A percentile compares a stretch with the other conserved stretches of the same genome.
phyloP scores from a whole-genome alignment of 2,888 invertebrate species.

The Diaprepes abbreviatus region DNA sequence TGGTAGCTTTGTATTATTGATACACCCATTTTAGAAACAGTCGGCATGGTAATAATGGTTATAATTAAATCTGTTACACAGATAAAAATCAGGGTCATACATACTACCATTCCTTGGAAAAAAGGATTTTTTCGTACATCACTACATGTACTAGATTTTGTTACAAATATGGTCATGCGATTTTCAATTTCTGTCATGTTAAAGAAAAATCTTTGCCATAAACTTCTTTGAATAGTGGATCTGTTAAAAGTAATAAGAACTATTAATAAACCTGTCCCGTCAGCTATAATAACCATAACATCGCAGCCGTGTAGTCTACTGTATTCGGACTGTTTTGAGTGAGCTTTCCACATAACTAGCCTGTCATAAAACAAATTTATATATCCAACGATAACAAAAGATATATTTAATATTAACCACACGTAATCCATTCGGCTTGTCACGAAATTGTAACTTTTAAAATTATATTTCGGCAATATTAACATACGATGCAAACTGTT shows the following conservation, averaged over 20 bases:
- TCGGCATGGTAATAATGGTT: too few relatives aligned
- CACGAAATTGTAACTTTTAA: not conserved
- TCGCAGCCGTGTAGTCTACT: too few relatives aligned
- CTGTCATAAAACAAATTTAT: not conserved
- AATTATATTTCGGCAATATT: not conserved
- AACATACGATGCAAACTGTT: not conserved
- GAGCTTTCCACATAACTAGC: not conserved
- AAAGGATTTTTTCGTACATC: not conserved
- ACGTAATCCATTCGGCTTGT: not conserved
- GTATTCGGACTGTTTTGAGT: not conserved
- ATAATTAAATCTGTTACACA: not conserved
- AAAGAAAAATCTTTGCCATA: not conserved
- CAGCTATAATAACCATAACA: too few relatives aligned
- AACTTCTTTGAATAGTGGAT: too few relatives aligned
- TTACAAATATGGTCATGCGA: not conserved
- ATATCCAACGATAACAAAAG: not conserved
- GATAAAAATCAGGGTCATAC: not conserved
- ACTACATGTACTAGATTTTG: not conserved
- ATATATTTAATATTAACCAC: not conserved
- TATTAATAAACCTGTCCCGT: not conserved
- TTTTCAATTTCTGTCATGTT: not conserved
- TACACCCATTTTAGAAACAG: too few relatives aligned
- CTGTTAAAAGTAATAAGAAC: too few relatives aligned
- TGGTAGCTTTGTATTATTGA: not conserved
- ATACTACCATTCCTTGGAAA: not conserved